Conservation (phyloP, 1,140 invertebrate genomes). For the Linepithema humile region DNA sequence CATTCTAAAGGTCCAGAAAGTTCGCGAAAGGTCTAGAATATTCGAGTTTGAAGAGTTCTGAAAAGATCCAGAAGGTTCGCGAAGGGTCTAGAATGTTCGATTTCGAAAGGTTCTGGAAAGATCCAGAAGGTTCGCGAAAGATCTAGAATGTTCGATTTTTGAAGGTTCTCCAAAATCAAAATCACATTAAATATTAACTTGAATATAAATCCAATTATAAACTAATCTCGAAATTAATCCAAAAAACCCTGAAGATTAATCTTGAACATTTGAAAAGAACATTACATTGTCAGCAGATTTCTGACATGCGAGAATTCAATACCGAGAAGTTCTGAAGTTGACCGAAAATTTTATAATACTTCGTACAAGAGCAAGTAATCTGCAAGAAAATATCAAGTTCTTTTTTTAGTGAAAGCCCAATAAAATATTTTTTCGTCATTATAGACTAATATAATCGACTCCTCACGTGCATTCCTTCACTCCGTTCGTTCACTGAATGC, state of each 20-base stretch:
- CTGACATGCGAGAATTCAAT: neutral
- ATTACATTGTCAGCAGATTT: neutral
- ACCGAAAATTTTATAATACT: neutral
- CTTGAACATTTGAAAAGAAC: neutral
- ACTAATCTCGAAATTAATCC: neutral
- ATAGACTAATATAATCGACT: constrained; percentile 1
- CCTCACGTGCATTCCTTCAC: constrained; percentile 28
- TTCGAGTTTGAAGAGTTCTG: too few species aligned
- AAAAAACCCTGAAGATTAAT: neutral
- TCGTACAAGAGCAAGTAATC: neutral
- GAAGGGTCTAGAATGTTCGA: too few species aligned
- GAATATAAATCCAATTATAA: neutral
- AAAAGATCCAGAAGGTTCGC: too few species aligned
- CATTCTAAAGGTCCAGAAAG: too few species aligned
- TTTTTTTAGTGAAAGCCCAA: neutral
- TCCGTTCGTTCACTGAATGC: constrained; percentile 31
- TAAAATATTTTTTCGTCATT: neutral
- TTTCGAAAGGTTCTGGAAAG: too few species aligned
- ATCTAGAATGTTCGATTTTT: too few species aligned
- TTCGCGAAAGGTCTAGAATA: too few species aligned
- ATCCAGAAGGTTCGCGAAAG: too few species aligned
- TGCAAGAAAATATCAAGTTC: neutral
- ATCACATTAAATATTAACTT: neutral
- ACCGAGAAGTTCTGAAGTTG: neutral
- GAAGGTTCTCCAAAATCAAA: neutral